phyloP scores from a whole-genome alignment of 2,113 vertebrate species.

The Neolamprologus kungweensis region DNA sequence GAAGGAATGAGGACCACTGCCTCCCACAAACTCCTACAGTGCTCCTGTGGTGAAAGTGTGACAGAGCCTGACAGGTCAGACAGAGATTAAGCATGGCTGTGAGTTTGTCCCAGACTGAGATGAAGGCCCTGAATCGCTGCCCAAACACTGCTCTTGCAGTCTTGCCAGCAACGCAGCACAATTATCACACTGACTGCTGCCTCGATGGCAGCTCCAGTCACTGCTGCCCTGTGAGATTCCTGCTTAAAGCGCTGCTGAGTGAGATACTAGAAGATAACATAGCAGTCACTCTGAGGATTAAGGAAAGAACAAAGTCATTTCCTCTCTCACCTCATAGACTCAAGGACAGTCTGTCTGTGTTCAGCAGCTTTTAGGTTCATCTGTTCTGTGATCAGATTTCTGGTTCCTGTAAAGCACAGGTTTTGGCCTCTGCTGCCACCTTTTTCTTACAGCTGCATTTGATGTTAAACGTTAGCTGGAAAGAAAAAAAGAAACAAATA shows the following conservation, averaged over 20 bases:
- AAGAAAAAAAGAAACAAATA: not conserved
- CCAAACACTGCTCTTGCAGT: slow-evolving; percentile 83
- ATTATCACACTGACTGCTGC: slow-evolving; percentile 16
- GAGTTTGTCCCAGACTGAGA: slow-evolving; percentile 91
- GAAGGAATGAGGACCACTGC: not conserved
- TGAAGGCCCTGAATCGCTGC: slow-evolving; percentile 83
- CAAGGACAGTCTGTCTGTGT: slow-evolving; percentile 83
- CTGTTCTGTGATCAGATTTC: slow-evolving; percentile 86
- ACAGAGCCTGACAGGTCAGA: not conserved
- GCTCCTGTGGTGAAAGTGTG: not conserved
- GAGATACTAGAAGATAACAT: not conserved
- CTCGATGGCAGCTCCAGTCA: not conserved
- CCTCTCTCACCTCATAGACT: slow-evolving; percentile 76
- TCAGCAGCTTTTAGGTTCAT: slow-evolving; percentile 85
- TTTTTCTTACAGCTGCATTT: slow-evolving; percentile 85
- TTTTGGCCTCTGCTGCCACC: slow-evolving; percentile 81
- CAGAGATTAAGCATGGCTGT: slow-evolving; percentile 77
- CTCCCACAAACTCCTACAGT: not conserved
- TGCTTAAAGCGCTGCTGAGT: not conserved
- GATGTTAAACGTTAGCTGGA: slow-evolving; percentile 77
- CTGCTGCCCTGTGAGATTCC: not conserved
- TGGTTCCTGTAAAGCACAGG: slow-evolving; percentile 74
- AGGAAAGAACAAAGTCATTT: not conserved
- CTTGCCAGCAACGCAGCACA: slow-evolving; percentile 54
- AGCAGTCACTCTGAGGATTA: slow-evolving; percentile 23